Conservation (phyloP, 2,888 invertebrate species). For the Thera obeliscata region DNA sequence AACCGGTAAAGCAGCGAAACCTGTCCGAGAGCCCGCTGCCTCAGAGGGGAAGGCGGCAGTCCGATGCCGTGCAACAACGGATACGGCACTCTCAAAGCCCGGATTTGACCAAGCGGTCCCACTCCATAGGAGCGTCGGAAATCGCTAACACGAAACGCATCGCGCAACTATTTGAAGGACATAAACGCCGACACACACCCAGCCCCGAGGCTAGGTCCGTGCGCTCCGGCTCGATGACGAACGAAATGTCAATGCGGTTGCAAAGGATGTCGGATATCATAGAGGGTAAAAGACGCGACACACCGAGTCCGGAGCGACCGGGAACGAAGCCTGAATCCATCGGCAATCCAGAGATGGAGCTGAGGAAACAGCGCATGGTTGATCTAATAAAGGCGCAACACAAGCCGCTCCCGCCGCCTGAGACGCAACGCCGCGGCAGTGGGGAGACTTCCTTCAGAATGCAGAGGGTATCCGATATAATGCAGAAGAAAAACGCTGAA, state of each 20-base stretch:
- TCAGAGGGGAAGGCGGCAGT: slow-evolving; percentile 54
- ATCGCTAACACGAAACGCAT: slow-evolving; percentile 63
- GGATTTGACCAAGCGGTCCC: slow-evolving; percentile 59
- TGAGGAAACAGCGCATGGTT: slow-evolving; percentile 65
- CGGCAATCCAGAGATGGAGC: slow-evolving; percentile 66
- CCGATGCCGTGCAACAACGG: slow-evolving; percentile 52
- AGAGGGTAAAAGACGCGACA: slow-evolving; percentile 64
- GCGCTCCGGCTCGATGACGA: slow-evolving; percentile 58
- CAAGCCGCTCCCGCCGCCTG: slow-evolving; percentile 47
- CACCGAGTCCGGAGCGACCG: slow-evolving; percentile 61
- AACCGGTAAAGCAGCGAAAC: slow-evolving; percentile 23
- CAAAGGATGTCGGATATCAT: slow-evolving; percentile 72
- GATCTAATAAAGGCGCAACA: slow-evolving; percentile 64
- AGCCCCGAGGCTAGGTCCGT: slow-evolving; percentile 59
- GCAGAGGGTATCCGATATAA: slow-evolving; percentile 89
- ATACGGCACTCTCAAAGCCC: slow-evolving; percentile 61
- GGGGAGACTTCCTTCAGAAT: slow-evolving; percentile 84
- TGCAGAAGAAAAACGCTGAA: slow-evolving; percentile 88
- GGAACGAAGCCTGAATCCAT: slow-evolving; percentile 57
- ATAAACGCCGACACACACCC: slow-evolving; percentile 60
- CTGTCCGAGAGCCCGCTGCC: slow-evolving; percentile 41
- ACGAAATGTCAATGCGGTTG: slow-evolving; percentile 64
- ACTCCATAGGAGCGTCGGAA: slow-evolving; percentile 64
- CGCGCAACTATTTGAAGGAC: slow-evolving; percentile 67
- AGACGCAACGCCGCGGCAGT: slow-evolving; percentile 56